Evolutionary conservation across 2,113 vertebrate genomes (phyloP), one percentile per base, ranked within the genome.

Genomic region (Gymnobelideus leadbeateri): DNA sequence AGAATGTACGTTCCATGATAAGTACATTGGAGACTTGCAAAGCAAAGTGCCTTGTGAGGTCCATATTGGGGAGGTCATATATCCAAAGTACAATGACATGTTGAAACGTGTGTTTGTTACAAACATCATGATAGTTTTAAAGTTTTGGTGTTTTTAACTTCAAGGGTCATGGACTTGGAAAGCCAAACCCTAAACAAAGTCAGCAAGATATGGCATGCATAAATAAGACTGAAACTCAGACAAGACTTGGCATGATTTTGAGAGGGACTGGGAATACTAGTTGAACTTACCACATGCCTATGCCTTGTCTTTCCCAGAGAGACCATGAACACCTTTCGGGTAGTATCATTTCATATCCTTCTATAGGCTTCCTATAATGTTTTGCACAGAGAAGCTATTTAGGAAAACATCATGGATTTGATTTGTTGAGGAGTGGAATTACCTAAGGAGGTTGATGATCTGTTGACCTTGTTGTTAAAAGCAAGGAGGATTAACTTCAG

Each of bases 331-430:
- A 94, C 57, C 43, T 14, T 61, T 57, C 93, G 93, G 89, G 61
- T 51, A 77, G 43, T 61, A 31, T 24, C 91, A 25, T 90, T 51
- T 46, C 68, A 84, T 94, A 53, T 21, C 9, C 9, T 91, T 55
- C 43, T 92, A 92, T 28, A 10, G 89, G 94, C 94, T 94, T 51
- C 47, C 92, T 53, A 53, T 28, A 89, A 21, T 12, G 6, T 8
- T 19, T 91, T 46, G 8, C 50, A 68, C 28, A 93, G 47, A 92
- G 24, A 61, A 49, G 77, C n/a, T 25, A 95, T 24, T 11, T 23
- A 57, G 94, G 77, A 93, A 96, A 53, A 47, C 53, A 50, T 61
- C 90, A 49, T 31, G 68, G 37, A 43, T 92, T 90, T 89, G 89
- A 94, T 47, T 89, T 46, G 61, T 7, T 94, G 89, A 94, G 50